phyloP scores from a whole-genome alignment of 2,888 invertebrate species.

The Dryobota labecula region DNA sequence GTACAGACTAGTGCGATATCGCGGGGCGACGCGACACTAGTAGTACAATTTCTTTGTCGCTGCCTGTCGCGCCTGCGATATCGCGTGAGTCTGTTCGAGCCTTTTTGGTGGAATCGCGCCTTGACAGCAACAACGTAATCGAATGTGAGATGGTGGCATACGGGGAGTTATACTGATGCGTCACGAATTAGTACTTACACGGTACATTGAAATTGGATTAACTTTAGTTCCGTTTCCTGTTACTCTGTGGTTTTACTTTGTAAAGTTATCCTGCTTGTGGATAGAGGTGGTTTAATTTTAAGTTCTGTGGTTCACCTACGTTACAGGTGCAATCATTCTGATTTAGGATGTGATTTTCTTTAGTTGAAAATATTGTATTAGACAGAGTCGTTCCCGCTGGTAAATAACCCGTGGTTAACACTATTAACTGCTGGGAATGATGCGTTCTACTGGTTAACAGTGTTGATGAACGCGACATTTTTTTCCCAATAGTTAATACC shows the following conservation, averaged over 20 bases:
- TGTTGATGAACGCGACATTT: no score
- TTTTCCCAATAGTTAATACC: no score
- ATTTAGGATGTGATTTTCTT: slow-evolving; percentile 10
- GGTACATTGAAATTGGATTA: slow-evolving; percentile 45
- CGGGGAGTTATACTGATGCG: slow-evolving; percentile 27
- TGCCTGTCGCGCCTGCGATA: no score
- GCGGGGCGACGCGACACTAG: no score
- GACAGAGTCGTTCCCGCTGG: no score
- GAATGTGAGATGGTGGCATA: slow-evolving; percentile 39
- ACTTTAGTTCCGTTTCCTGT: slow-evolving; percentile 41
- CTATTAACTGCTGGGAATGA: no score
- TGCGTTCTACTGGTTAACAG: no score
- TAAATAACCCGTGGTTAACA: no score
- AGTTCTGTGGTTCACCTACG: slow-evolving; percentile 43
- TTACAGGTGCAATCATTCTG: slow-evolving; percentile 21
- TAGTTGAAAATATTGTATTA: not conserved
- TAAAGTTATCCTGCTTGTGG: slow-evolving; percentile 18
- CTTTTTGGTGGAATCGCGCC: no score
- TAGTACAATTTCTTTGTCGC: no score
- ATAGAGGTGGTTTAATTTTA: slow-evolving; percentile 42
- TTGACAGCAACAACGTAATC: slow-evolving; percentile 22
- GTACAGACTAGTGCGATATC: no score
- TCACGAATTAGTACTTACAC: slow-evolving; percentile 50
- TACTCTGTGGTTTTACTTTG: slow-evolving; percentile 43
- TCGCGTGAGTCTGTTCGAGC: no score